A percentile compares a stretch with the other conserved stretches of the same genome.
Evolutionary conservation across 2,888 invertebrate genomes (phyloP).

Genomic region (Drosophila quinaria): DNA sequence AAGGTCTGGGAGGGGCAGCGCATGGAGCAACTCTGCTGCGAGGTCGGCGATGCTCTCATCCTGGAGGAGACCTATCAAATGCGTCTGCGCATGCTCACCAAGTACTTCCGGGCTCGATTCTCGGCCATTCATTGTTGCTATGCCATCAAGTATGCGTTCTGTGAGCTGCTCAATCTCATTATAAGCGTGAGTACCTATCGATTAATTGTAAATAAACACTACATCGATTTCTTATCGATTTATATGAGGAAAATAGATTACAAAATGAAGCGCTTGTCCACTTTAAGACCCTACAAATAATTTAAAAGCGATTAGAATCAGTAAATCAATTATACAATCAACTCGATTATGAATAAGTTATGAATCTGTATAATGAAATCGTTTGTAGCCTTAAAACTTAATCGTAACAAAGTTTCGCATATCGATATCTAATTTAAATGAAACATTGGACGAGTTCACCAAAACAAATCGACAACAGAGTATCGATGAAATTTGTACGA

Average conservation of each 20-base stretch:
- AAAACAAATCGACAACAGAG: too few species aligned
- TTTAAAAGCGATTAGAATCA: too few species aligned
- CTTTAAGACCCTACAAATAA: too few species aligned
- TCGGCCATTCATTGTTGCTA: slow-evolving; percentile 85
- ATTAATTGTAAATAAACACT: not conserved
- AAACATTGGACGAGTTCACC: too few species aligned
- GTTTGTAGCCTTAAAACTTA: too few species aligned
- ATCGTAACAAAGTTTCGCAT: not conserved
- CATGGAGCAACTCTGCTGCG: slow-evolving; percentile 80
- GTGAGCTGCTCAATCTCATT: slow-evolving; percentile 90
- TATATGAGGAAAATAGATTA: too few species aligned
- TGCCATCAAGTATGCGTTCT: slow-evolving; percentile 89
- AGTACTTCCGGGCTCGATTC: slow-evolving; percentile 72
- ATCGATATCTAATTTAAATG: too few species aligned
- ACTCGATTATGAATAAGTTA: not conserved
- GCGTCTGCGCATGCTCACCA: slow-evolving; percentile 62
- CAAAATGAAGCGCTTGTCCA: too few species aligned
- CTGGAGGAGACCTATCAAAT: slow-evolving; percentile 58
- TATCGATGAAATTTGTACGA: too few species aligned
- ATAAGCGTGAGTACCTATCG: slow-evolving; percentile 88
- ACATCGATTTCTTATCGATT: too few species aligned
- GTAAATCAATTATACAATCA: too few species aligned
- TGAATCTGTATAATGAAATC: not conserved
- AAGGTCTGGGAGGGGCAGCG: slow-evolving; percentile 86
- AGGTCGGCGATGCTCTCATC: slow-evolving; percentile 70